Percentiles rank a stretch among this genome's conserved stretches.
Evolutionary conservation across 1,140 invertebrate genomes (phyloP).

Genomic region (Drosophila nigrodunni): DNA sequence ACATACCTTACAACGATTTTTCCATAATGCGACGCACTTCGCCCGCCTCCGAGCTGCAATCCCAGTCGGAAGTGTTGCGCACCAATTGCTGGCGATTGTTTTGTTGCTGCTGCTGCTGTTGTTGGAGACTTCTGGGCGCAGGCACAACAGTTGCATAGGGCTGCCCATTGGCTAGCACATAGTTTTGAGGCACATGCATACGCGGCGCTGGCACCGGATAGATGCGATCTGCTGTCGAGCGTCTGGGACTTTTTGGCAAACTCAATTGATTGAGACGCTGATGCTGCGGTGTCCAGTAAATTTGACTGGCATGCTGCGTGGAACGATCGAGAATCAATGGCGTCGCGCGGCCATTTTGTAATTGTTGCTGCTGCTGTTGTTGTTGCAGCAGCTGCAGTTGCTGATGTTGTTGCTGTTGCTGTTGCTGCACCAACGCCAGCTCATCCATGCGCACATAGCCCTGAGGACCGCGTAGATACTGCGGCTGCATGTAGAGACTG

Average conservation of each 20-base stretch:
- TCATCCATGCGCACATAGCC: slow-evolving; percentile 42
- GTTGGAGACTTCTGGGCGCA: slow-evolving; percentile 31
- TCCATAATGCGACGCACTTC: slow-evolving; percentile 88
- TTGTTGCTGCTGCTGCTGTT: slow-evolving; percentile 22
- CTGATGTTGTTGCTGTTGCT: slow-evolving; percentile 14
- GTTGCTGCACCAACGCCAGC: slow-evolving; percentile 17
- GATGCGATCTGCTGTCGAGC: slow-evolving; percentile 14
- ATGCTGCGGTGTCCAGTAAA: slow-evolving; percentile 73
- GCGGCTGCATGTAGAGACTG: slow-evolving; percentile 56
- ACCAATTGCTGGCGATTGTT: slow-evolving; percentile 35
- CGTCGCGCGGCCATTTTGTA: slow-evolving; percentile 69
- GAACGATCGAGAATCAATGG: slow-evolving; percentile 75
- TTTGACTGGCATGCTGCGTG: slow-evolving; percentile 65
- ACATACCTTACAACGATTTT: slow-evolving; percentile 75
- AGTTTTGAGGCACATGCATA: slow-evolving; percentile 20
- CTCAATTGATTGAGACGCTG: slow-evolving; percentile 41
- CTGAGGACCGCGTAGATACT: slow-evolving; percentile 30
- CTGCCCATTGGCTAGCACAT: slow-evolving; percentile 41
- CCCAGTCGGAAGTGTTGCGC: slow-evolving; percentile 85
- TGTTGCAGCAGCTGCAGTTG: slow-evolving; percentile 22
- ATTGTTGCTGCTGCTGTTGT: slow-evolving; percentile 31
- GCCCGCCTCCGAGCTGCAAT: slow-evolving; percentile 88
- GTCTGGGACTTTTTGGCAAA: slow-evolving; percentile 52
- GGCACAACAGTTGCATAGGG: slow-evolving; percentile 41
- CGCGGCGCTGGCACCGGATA: slow-evolving; percentile 60